A percentile compares a stretch with the other conserved stretches of the same genome.
Evolutionary conservation across 92 coral and sea anemone species (phyloP).

Genomic region (Porites divaricata): DNA sequence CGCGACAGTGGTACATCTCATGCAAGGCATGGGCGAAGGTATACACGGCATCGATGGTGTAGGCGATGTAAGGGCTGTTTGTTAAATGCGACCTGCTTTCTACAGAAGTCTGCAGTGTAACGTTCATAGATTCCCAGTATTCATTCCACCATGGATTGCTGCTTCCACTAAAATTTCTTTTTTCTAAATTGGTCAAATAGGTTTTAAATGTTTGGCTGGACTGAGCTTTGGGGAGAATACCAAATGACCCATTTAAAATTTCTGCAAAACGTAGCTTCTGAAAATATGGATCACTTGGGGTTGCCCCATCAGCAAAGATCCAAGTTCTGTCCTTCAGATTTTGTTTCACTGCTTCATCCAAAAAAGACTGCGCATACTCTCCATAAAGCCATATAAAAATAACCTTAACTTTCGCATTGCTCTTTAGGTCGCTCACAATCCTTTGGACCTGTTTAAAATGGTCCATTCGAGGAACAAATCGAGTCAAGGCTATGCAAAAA

Average conservation of each 20-base stretch:
- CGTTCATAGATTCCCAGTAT: conserved; percentile 41
- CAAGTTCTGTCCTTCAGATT: conserved; percentile 66
- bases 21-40: conserved; percentile 74
- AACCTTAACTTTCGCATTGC: conserved; percentile 63
- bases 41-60: conserved; percentile 74
- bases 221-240: conserved; percentile 59
- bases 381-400: conserved; percentile 79
- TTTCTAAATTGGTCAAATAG: conserved; percentile 45
- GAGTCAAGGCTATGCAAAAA: conserved; percentile 72
- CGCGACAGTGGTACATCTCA: conserved; percentile 45
- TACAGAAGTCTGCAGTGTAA: not conserved
- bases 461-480: conserved; percentile 73
- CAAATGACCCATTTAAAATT: conserved; percentile 65
- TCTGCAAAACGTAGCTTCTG: conserved; percentile 36
- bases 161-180: conserved; percentile 27
- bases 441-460: conserved; percentile 47
- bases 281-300: conserved; percentile 54
- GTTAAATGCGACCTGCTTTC: not conserved
- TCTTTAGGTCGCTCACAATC: conserved; percentile 66
- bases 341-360: conserved; percentile 67
- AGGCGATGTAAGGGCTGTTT: conserved; percentile 67
- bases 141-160: conserved; percentile 76
- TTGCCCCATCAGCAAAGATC: conserved; percentile 72
- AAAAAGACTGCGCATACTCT: conserved; percentile 63
- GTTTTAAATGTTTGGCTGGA: conserved; percentile 32